These are phyloP conservation scores for Theonella swinhoei DNA, from an alignment of 37 sponge, comb jelly and placozoan genomes.

Conservation along the genomic window DNA sequence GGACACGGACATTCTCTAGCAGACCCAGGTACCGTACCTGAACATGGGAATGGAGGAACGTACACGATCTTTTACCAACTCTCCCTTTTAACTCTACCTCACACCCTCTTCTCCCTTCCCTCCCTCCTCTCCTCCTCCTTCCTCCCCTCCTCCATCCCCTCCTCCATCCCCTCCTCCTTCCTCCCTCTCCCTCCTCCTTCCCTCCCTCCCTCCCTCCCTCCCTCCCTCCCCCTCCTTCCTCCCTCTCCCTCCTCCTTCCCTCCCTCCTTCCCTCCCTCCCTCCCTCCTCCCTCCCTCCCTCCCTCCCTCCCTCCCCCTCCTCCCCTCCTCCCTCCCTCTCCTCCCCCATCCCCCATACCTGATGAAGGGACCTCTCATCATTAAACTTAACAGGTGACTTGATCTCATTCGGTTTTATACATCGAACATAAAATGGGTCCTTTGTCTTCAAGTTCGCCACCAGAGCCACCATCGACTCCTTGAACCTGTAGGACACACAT, in stretches of 20 bases:
- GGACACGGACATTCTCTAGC: slow-evolving; percentile 85
- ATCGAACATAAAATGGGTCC: slow-evolving; percentile 84
- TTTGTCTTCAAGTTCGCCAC: slow-evolving; percentile 72
- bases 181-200: too few species aligned
- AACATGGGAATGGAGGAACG: background rate
- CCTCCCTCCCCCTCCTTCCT: too few species aligned
- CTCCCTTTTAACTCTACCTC: background rate
- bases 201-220: too few species aligned
- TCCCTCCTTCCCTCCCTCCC: background rate
- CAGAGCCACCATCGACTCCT: slow-evolving; percentile 79
- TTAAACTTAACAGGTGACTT: slow-evolving; percentile 65
- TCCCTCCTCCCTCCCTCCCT: background rate
- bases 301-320: background rate
- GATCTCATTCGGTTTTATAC: slow-evolving; percentile 81
- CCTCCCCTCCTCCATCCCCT: background rate
- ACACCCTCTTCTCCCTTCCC: too few species aligned
- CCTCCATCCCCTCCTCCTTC: too few species aligned
- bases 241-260: background rate
- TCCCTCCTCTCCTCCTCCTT: too few species aligned
- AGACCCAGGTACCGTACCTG: slow-evolving; percentile 80
- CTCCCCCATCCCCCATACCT: slow-evolving; percentile 32
- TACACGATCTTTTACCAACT: too few species aligned
- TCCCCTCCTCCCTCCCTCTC: background rate
- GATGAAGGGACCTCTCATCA: slow-evolving; percentile 65
- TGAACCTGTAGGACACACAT: too few species aligned